Evolutionary conservation across 2,888 invertebrate species (phyloP), one percentile per base, ranked within the genome.

Genomic region (Scelioninae gen. 1): DNA sequence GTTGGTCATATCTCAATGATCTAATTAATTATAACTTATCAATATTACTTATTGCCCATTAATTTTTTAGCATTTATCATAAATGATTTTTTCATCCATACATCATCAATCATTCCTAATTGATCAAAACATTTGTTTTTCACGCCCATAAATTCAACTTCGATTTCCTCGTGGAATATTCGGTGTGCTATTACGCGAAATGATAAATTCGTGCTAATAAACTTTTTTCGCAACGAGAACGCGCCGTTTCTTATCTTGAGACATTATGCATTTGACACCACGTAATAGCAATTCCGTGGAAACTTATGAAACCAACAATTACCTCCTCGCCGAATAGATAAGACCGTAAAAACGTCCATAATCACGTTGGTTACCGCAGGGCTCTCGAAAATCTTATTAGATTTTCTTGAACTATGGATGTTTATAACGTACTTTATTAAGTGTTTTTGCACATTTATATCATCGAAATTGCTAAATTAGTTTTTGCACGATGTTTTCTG

Each of bases 201-300:
- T 47, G 78, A 74, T 82, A 75, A 82, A 82, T 82, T 82, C 69
- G 82, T 66, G 78, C 82, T 75, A 82, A 82, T 82, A 82, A 82
- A 78, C 78, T 82, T 82, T 82, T 82, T 82, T 82, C 34, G 69
- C 53, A 82, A 65, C 62, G 62, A 38, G 68, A 77, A 75, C 74
- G 82, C 77, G 69, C 56, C 77, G 66, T 78, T 82, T 78, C 82
- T 82, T 82, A 82, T 83, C 79, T 75, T 53, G 66, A 75, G 71
- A 79, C 79, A 79, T 83, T 79, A 83, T 83, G 75, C 83, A 71
- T 83, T 83, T 79, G 83, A 79, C 83, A 83, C 83, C 83, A 79
- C 83, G 83, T 83, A 83, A 83, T 79, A 72, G 83, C 80, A 83
- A 83, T 80, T 83, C 76, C 68, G 80, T 53, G 76, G 76, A 72